Evolutionary conservation across 1,140 invertebrate genomes (phyloP).

Genomic region (Tetramorium alpestre): DNA sequence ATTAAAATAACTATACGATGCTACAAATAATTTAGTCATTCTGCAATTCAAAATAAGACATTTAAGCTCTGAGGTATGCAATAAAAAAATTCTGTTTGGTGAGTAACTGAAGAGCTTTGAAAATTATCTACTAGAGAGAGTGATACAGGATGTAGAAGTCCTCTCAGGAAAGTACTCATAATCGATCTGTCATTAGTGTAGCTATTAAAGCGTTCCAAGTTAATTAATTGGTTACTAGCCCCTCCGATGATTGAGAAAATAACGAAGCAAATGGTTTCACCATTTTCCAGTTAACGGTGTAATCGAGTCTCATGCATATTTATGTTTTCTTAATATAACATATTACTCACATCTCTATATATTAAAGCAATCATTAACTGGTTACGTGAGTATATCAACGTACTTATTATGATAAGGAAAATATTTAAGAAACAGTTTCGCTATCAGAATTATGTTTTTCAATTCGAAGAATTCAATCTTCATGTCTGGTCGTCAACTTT

Average conservation of each 20-base stretch:
- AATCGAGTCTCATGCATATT: slow-evolving; percentile 33
- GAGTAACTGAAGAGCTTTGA: neutral
- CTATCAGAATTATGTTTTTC: neutral
- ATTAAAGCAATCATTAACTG: neutral
- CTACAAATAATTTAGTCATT: slow-evolving; percentile 22
- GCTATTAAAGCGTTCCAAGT: slow-evolving; percentile 38
- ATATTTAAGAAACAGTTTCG: neutral
- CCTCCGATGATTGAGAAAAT: slow-evolving; percentile 30
- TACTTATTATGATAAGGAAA: neutral
- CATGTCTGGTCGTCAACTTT: too few species aligned
- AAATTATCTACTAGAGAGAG: neutral
- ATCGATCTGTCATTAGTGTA: slow-evolving; percentile 36
- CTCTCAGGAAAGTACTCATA: slow-evolving; percentile 11
- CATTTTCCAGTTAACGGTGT: slow-evolving; percentile 20
- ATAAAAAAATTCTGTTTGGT: neutral
- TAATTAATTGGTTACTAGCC: slow-evolving; percentile 26
- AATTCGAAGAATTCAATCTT: neutral
- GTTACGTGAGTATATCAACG: neutral
- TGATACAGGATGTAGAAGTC: neutral
- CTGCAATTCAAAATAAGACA: neutral
- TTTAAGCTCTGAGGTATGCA: neutral
- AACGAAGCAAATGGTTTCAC: slow-evolving; percentile 5
- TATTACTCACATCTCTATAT: neutral
- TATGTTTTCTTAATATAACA: slow-evolving; percentile 7
- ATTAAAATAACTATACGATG: neutral